phyloP scores from a whole-genome alignment of 2,888 invertebrate genomes.

The Campopleginae sp. region DNA sequence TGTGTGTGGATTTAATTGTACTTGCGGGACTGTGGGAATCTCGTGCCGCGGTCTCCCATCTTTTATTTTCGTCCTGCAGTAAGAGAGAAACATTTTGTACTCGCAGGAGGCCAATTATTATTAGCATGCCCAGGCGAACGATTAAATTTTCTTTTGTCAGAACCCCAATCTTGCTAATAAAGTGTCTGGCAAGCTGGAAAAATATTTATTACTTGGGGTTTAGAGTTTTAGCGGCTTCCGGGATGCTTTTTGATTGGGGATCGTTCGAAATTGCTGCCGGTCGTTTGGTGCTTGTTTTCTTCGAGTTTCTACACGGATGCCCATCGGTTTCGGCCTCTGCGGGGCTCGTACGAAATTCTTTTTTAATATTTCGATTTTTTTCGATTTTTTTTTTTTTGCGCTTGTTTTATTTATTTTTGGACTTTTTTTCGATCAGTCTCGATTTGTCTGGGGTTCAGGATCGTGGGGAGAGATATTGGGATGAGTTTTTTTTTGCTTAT shows the following conservation, averaged over 20 bases:
- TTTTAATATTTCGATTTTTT: background rate
- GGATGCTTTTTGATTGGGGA: background rate
- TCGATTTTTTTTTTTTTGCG: background rate
- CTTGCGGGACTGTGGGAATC: conserved; percentile 63
- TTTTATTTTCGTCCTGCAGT: conserved; percentile 53
- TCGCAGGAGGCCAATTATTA: conserved; percentile 12
- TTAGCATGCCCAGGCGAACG: background rate
- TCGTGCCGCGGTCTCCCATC: conserved; percentile 29
- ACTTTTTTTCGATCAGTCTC: background rate
- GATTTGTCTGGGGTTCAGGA: background rate
- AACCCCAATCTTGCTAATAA: background rate
- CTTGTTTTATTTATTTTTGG: background rate
- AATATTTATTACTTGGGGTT: background rate
- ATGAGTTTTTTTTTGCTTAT: background rate
- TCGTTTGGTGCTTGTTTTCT: background rate
- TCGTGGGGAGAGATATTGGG: background rate
- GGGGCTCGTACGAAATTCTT: background rate
- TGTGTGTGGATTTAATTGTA: conserved; percentile 28
- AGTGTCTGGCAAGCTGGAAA: background rate
- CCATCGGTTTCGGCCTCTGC: no score
- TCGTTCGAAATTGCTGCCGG: background rate
- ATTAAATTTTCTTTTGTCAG: background rate
- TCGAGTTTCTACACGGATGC: background rate
- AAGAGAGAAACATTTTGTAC: conserved; percentile 13
- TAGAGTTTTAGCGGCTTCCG: background rate